phyloP scores from a whole-genome alignment of 2,797 vertebrate species.

The Hemibagrus guttatus region DNA sequence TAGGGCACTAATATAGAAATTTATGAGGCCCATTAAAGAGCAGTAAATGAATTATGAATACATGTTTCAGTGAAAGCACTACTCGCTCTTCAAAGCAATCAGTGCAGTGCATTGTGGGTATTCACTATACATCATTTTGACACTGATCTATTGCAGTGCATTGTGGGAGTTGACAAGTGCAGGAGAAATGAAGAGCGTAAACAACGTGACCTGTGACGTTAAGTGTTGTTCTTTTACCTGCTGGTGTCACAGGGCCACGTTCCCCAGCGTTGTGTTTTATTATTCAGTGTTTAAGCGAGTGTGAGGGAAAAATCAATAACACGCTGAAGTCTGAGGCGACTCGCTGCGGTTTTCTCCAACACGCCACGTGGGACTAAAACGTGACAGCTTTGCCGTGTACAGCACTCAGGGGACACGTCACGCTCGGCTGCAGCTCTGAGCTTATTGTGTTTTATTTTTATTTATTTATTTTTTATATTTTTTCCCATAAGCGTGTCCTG shows the following conservation, averaged over 20 bases:
- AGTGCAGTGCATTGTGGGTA: conserved; percentile 7
- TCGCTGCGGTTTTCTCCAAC: background rate
- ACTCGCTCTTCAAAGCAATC: background rate
- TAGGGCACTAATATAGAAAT: conserved; percentile 10
- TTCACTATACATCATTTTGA: background rate
- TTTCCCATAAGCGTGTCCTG: background rate
- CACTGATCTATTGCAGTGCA: conserved; percentile 15
- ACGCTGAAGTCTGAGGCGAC: background rate
- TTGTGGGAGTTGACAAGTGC: conserved; percentile 1
- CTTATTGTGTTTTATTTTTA: background rate
- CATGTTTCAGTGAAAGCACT: background rate
- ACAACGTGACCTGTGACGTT: background rate
- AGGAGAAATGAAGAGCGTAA: background rate
- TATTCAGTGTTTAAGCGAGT: background rate
- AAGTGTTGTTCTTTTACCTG: background rate
- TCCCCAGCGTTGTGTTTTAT: background rate
- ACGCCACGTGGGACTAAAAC: background rate
- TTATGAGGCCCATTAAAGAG: background rate
- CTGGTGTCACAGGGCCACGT: background rate
- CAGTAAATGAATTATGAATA: conserved; percentile 13
- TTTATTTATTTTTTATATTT: background rate
- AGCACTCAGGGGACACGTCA: conserved; percentile 1
- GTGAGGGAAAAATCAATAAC: background rate
- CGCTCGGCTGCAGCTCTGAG: background rate
- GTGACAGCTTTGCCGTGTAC: background rate